Evolutionary conservation across 2,888 invertebrate species (phyloP), one percentile per base, ranked within the genome.

Genomic region (Hemithea aestivaria): DNA sequence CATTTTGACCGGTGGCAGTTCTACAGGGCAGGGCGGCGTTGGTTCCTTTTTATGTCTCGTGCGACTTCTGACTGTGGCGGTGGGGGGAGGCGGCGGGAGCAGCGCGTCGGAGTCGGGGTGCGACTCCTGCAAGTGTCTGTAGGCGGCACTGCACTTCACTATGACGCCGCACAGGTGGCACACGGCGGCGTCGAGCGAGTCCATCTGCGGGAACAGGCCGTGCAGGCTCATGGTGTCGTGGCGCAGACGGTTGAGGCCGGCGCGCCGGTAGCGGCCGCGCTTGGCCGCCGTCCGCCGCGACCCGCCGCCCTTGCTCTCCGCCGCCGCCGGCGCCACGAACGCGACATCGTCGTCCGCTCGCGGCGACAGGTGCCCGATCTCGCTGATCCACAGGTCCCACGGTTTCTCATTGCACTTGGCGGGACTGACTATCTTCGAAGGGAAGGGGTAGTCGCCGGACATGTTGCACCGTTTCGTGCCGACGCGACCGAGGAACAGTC

Each of bases 161-260:
- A 92, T 90, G 52, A 91, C 90, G 51, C 91, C 91, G 73, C 95
- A 95, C 71, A 91, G 88, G 74, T 93, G 92, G 77, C 95, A 95
- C 56, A 94, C 90, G 43, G 94, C 93, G 45, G 93, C 91, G 68
- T 91, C 91, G 58, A 94, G 90, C 46, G 90, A 89, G 77, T 94
- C 94, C 75, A 91, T 90, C 62, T 93, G 93, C 11, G 95, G 95
- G 62, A 93, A 93, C 59, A 93, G 88, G 28, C 94, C 94, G 74
- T 92, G 94, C 39, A 94, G 89, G 54, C 90, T 89, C 90, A 94
- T 94, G 71, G 91, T 91, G 76, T 89, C 78, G 49, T 73, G 68
- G 43, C 79, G 79, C 34, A 90, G 79, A 6, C 90, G 87, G 59
- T 89, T 85, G 48, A 90, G 83, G 43, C 88, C 75, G n/a, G 82